phyloP scores from a whole-genome alignment of 2,113 vertebrate genomes.

The Chloebia gouldiae region DNA sequence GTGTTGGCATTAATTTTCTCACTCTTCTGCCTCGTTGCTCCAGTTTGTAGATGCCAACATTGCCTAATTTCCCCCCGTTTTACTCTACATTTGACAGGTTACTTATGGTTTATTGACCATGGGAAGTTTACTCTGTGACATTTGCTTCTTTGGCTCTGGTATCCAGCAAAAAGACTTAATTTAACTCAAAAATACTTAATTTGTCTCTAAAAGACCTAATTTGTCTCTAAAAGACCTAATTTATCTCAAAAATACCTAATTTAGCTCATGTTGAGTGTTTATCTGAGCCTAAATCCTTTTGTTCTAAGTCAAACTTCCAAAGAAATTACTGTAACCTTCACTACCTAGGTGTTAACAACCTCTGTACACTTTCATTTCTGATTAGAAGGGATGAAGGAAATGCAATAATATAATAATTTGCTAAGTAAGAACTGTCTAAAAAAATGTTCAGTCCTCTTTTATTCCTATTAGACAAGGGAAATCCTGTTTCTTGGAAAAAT shows the following conservation, averaged over 20 bases:
- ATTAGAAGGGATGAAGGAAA: background rate
- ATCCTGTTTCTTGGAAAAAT: background rate
- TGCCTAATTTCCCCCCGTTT: background rate
- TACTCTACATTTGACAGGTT: background rate
- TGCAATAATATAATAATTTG: background rate
- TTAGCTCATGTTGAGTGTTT: background rate
- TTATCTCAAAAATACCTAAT: background rate
- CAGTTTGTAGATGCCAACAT: background rate
- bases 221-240: background rate
- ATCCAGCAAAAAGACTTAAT: background rate
- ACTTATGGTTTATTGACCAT: background rate
- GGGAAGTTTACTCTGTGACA: background rate
- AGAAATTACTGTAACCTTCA: background rate
- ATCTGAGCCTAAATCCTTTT: background rate
- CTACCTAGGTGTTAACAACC: background rate
- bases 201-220: background rate
- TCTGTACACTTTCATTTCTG: background rate
- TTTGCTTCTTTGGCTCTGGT: background rate
- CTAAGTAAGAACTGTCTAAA: background rate
- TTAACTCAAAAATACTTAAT: background rate
- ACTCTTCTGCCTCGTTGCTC: background rate
- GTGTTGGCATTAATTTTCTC: constrained; percentile 11
- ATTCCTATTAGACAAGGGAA: background rate
- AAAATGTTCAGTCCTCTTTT: background rate
- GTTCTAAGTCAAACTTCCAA: background rate